A percentile compares a stretch with the other conserved stretches of the same genome.
Conservation (phyloP, 2,888 invertebrate genomes). For the Coelogynopora nodosa region DNA sequence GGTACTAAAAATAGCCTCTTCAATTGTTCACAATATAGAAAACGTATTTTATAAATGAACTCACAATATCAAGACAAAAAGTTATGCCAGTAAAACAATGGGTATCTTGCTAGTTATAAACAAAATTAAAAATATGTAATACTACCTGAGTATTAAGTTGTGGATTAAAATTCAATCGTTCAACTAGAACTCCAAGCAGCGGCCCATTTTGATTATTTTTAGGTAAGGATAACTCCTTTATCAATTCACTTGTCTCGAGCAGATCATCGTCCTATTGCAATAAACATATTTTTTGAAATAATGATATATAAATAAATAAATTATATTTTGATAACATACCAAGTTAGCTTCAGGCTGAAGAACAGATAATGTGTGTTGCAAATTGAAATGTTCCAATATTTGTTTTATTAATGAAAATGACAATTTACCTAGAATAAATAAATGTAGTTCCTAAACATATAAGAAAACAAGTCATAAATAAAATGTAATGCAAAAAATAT, state of each 20-base stretch:
- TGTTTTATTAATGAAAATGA: not conserved
- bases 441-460: not conserved
- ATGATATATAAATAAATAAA: not conserved
- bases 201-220: not conserved
- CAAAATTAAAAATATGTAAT: not conserved
- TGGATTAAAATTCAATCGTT: not conserved
- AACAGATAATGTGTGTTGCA: not conserved
- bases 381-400: not conserved
- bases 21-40: too few species aligned
- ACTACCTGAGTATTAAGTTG: not conserved
- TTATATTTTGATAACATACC: not conserved
- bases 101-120: too few species aligned
- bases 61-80: too few species aligned
- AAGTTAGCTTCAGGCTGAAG: not conserved
- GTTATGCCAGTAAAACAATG: too few species aligned
- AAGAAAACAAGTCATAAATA: too few species aligned
- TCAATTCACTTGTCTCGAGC: not conserved
- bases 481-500: too few species aligned
- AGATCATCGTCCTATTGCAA: not conserved
- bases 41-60: too few species aligned
- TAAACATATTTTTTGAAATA: not conserved
- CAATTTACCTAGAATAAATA: not conserved
- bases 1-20: too few species aligned
- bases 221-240: not conserved
- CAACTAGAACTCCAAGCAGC: not conserved